Evolutionary conservation across 2,797 vertebrate species (phyloP).

Genomic region (Sphenopsis melanotis): DNA sequence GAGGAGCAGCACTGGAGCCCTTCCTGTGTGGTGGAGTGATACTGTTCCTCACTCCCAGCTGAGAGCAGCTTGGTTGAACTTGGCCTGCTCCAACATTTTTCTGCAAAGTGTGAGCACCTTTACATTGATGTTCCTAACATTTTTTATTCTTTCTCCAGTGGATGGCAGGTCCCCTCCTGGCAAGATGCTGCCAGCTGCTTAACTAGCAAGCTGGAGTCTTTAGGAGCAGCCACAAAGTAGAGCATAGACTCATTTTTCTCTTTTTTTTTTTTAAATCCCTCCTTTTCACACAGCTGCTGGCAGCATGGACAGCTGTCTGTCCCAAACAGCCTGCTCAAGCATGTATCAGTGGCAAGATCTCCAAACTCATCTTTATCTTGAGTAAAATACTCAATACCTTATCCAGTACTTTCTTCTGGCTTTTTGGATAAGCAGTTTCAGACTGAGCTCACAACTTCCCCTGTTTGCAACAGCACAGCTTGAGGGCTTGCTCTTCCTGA

Average conservation of each 20-base stretch:
- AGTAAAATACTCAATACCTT: background rate
- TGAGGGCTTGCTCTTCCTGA: background rate
- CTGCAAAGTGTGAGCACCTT: rapidly evolving
- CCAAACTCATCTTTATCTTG: background rate
- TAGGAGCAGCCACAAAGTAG: background rate
- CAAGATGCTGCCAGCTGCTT: background rate
- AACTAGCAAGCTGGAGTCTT: background rate
- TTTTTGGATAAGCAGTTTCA: background rate
- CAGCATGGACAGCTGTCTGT: background rate
- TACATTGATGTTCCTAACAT: rapidly evolving
- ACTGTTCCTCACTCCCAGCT: background rate
- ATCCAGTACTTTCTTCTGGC: background rate
- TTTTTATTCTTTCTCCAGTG: background rate
- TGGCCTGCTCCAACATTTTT: background rate
- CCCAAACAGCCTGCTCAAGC: background rate
- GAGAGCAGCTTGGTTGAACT: background rate
- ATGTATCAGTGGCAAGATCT: background rate
- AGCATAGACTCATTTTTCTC: background rate
- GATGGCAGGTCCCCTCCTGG: background rate
- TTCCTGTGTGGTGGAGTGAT: rapidly evolving
- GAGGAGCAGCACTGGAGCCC: background rate
- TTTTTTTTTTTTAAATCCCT: background rate
- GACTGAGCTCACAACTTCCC: background rate
- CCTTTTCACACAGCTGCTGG: background rate
- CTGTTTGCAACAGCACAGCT: rapidly evolving